Evolutionary conservation across 2,113 vertebrate species (phyloP).

Genomic region (Microcebus ravelobensis): DNA sequence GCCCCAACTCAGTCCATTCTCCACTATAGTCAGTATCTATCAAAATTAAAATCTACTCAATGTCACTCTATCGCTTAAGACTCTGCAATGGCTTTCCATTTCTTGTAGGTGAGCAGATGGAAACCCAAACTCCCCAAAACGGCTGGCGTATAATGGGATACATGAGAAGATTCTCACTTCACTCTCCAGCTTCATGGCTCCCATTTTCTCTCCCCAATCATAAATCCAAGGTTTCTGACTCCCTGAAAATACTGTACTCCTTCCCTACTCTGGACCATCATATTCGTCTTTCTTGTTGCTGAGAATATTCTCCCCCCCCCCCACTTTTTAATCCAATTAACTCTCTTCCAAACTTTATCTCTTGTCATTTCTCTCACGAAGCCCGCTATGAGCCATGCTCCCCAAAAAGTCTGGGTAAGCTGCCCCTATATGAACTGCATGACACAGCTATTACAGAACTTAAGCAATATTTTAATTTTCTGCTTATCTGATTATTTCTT

Average conservation of each 20-base stretch:
- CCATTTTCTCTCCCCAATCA: background rate
- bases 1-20: background rate
- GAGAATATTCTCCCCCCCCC: background rate
- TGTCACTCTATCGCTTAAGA: background rate
- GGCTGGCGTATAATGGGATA: no score
- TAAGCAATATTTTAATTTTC: background rate
- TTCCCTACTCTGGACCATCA: background rate
- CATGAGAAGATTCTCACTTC: no score
- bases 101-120: background rate
- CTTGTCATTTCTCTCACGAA: background rate
- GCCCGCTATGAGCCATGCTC: background rate
- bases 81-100: background rate
- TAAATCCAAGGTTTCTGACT: background rate
- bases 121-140: background rate
- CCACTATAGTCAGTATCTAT: background rate
- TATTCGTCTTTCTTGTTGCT: background rate
- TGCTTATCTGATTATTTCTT: background rate
- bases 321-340: background rate
- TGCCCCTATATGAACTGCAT: background rate
- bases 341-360: background rate
- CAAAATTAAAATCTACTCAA: background rate
- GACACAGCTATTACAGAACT: background rate
- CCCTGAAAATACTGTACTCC: background rate
- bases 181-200: background rate
- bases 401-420: background rate